Evolutionary conservation across 2,888 invertebrate genomes (phyloP).

Genomic region (Leptogaster cylindrica): DNA sequence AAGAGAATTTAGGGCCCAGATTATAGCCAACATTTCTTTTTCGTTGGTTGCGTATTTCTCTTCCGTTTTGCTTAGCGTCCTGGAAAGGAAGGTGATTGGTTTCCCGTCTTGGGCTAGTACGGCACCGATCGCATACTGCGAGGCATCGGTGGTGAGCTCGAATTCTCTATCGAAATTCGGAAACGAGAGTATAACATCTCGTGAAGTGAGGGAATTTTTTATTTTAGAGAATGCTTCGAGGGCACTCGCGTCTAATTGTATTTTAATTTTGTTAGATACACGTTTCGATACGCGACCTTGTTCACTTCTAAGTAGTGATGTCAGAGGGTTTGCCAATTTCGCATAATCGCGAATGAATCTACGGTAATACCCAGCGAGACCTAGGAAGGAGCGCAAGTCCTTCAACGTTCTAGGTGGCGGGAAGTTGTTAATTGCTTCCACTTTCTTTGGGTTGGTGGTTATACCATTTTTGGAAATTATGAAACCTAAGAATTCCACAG

Average conservation of each 20-base stretch:
- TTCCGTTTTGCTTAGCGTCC: slow-evolving; percentile 2
- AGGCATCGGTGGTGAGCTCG: slow-evolving; percentile 27
- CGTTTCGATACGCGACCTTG: slow-evolving; percentile 28
- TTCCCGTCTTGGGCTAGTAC: slow-evolving; percentile 6
- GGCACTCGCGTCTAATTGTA: slow-evolving; percentile 3
- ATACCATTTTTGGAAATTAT: too few species aligned
- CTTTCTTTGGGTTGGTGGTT: background rate
- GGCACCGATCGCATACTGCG: slow-evolving; percentile 32
- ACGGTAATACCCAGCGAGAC: slow-evolving; percentile 2
- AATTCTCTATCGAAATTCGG: slow-evolving; percentile 17
- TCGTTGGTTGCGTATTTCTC: slow-evolving; percentile 14
- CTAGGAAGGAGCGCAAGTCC: background rate
- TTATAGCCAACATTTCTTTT: slow-evolving; percentile 26
- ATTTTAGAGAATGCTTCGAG: slow-evolving; percentile 36
- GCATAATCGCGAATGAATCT: slow-evolving; percentile 44
- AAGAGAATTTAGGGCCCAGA: slow-evolving; percentile 23
- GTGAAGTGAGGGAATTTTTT: slow-evolving; percentile 34
- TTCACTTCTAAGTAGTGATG: slow-evolving; percentile 15
- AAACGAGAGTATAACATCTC: slow-evolving; percentile 29
- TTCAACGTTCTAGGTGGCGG: background rate
- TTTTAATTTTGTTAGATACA: slow-evolving; percentile 14
- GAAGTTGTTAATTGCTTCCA: background rate
- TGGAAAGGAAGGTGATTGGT: slow-evolving; percentile 40
- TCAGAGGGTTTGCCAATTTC: slow-evolving; percentile 42
- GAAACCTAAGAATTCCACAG: too few species aligned